These are phyloP conservation scores for Argya squamiceps DNA, from an alignment of 2,797 vertebrate genomes.

Conservation along the genomic window DNA sequence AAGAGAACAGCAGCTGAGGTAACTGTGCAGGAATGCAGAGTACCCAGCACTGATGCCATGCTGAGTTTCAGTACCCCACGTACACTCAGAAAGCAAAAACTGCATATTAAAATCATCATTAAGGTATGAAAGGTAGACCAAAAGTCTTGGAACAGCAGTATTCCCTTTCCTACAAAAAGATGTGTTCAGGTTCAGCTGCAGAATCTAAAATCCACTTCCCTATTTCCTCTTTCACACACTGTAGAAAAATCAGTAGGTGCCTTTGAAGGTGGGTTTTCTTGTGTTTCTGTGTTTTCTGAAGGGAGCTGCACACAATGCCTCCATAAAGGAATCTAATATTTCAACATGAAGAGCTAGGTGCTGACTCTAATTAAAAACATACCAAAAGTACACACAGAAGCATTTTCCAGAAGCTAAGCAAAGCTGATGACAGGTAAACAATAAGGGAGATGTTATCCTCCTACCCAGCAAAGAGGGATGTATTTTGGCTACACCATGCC, in stretches of 20 bases:
- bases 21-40: constrained; percentile 1
- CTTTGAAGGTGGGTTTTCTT: background rate
- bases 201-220: background rate
- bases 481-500: background rate
- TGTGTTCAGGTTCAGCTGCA: background rate
- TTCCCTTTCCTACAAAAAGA: background rate
- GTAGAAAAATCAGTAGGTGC: background rate
- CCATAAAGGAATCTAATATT: background rate
- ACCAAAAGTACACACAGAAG: background rate
- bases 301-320: background rate
- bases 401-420: background rate
- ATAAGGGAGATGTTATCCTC: background rate
- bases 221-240: background rate
- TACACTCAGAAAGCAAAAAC: background rate
- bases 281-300: background rate
- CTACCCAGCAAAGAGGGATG: background rate
- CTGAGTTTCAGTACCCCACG: background rate
- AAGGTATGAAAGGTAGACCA: background rate
- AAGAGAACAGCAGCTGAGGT: background rate
- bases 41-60: background rate
- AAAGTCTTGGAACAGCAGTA: background rate
- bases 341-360: background rate
- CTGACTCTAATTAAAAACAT: background rate
- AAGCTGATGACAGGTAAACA: background rate
- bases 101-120: background rate